Percentiles rank a stretch among this genome's conserved stretches.
phyloP scores from a whole-genome alignment of 2,797 vertebrate genomes.

The Megalops cyprinoides region DNA sequence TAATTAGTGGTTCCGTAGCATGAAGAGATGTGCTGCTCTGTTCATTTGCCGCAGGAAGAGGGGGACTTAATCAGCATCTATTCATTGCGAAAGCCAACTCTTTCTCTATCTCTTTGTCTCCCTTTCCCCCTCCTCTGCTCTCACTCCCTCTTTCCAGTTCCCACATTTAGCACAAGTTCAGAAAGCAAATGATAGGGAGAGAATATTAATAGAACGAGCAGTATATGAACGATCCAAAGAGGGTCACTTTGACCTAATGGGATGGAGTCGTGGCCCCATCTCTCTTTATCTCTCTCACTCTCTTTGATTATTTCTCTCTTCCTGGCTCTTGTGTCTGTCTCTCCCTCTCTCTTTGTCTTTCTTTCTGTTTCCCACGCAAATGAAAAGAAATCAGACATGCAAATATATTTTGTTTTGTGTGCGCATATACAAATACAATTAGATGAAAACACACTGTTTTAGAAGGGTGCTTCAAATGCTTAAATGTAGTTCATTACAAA shows the following conservation, averaged over 20 bases:
- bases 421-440: neutral
- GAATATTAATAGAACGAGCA: neutral
- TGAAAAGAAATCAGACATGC: neutral
- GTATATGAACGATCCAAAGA: neutral
- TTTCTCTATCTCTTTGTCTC: neutral
- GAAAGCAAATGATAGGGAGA: neutral
- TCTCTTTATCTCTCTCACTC: neutral
- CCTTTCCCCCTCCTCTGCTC: neutral
- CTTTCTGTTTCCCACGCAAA: neutral
- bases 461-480: neutral
- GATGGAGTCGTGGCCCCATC: neutral
- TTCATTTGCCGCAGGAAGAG: constrained; percentile 48
- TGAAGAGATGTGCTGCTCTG: constrained; percentile 44
- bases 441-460: neutral
- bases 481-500: neutral
- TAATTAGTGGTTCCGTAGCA: constrained; percentile 66
- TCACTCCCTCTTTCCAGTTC: constrained; percentile 25
- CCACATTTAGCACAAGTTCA: neutral
- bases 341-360: neutral
- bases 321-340: neutral
- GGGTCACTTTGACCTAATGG: neutral
- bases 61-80: constrained; percentile 51
- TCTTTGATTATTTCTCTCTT: neutral
- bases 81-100: constrained; percentile 32
- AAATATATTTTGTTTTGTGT: neutral